Evolutionary conservation across 2,888 invertebrate genomes (phyloP).

Genomic region (Drosophila infuscata): DNA sequence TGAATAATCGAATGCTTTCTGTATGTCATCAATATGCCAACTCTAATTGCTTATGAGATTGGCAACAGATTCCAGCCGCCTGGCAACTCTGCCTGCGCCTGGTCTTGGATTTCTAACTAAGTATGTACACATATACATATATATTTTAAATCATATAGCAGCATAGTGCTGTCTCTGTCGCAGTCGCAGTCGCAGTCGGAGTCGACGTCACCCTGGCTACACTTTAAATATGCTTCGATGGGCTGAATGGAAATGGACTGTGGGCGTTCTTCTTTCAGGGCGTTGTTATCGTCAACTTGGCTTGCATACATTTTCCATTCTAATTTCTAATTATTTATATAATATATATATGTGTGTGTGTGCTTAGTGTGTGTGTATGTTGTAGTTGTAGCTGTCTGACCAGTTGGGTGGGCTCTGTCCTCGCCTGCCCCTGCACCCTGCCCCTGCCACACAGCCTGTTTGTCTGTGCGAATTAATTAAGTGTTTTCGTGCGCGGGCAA

Average conservation of each 20-base stretch:
- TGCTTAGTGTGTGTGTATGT: slow-evolving; percentile 19
- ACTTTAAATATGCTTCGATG: slow-evolving; percentile 52
- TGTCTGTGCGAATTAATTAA: slow-evolving; percentile 83
- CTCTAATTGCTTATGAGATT: slow-evolving; percentile 34
- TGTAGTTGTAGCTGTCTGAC: slow-evolving; percentile 59
- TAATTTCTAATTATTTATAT: slow-evolving; percentile 81
- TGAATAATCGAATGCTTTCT: neutral
- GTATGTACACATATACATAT: slow-evolving; percentile 11
- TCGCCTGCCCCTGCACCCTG: neutral
- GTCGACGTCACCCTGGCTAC: slow-evolving; percentile 22
- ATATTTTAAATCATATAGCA: slow-evolving; percentile 56
- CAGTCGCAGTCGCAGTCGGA: slow-evolving; percentile 6
- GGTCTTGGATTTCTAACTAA: slow-evolving; percentile 30
- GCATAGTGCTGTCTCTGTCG: slow-evolving; percentile 27
- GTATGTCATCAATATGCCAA: neutral
- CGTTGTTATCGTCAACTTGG: slow-evolving; percentile 68
- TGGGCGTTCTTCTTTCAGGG: slow-evolving; percentile 57
- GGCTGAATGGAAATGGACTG: slow-evolving; percentile 25
- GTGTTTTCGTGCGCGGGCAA: slow-evolving; percentile 81
- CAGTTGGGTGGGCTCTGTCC: slow-evolving; percentile 58
- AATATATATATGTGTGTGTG: slow-evolving; percentile 37
- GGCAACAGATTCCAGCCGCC: slow-evolving; percentile 30
- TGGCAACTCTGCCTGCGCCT: slow-evolving; percentile 4
- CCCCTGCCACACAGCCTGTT: slow-evolving; percentile 30
- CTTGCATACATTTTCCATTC: slow-evolving; percentile 76